phyloP scores from a whole-genome alignment of 2,113 vertebrate species.

The Dromaius novaehollandiae region DNA sequence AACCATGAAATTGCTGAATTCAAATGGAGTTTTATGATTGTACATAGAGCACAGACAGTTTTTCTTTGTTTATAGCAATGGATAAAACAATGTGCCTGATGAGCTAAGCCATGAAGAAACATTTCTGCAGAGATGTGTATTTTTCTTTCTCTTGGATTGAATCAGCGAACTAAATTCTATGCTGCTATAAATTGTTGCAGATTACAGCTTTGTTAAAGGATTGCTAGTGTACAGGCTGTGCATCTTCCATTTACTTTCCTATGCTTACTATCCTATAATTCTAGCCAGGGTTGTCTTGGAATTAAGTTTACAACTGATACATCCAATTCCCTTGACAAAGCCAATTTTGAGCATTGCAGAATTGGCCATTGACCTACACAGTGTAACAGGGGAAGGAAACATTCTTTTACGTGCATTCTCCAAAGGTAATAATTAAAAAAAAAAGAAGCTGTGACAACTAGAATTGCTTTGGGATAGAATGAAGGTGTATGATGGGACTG shows the following conservation, averaged over 20 bases:
- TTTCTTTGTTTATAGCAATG: slow-evolving; percentile 58
- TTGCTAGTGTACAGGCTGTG: background rate
- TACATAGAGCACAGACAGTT: background rate
- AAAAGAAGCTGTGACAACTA: background rate
- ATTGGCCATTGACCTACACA: background rate
- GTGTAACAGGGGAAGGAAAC: background rate
- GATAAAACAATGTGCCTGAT: slow-evolving; percentile 36
- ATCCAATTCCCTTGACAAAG: background rate
- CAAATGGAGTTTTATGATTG: slow-evolving; percentile 50
- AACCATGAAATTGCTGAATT: slow-evolving; percentile 69
- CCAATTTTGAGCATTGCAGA: background rate
- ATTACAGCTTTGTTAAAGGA: slow-evolving; percentile 23
- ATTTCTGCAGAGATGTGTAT: background rate
- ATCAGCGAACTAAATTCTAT: slow-evolving; percentile 28
- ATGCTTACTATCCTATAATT: background rate
- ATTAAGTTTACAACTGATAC: background rate
- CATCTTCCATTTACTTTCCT: background rate
- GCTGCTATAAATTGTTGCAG: background rate
- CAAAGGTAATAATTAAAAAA: background rate
- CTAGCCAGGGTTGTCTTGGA: background rate
- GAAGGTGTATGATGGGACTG: background rate
- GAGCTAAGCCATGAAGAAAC: slow-evolving; percentile 28
- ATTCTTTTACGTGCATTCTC: background rate
- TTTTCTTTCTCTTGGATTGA: background rate
- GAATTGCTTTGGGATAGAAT: background rate